Percentiles rank a stretch among this genome's conserved stretches.
Conservation (phyloP, 2,797 vertebrate species). For the Hozukius guyotensis region DNA sequence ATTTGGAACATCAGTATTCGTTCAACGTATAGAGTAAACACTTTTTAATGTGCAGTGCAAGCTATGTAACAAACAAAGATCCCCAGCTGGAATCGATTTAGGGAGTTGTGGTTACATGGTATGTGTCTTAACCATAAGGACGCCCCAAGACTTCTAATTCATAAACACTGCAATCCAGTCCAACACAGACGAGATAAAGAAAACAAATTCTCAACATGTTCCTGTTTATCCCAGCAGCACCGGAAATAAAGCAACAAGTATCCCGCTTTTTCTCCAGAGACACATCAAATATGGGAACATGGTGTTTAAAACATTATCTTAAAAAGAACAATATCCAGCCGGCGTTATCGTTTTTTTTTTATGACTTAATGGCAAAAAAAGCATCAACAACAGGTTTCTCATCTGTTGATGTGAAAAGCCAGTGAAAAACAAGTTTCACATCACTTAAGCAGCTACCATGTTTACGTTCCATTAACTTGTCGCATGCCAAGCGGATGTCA, state of each 20-base stretch:
- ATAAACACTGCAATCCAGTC: neutral
- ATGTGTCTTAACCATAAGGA: neutral
- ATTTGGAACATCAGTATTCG: neutral
- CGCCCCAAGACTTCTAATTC: neutral
- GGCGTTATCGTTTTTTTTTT: neutral
- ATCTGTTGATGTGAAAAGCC: slow-evolving; percentile 31
- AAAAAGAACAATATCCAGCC: slow-evolving; percentile 10
- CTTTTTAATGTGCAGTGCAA: too few species aligned
- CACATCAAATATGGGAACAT: neutral
- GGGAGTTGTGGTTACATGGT: neutral
- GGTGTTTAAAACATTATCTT: neutral
- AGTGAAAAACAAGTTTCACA: slow-evolving; percentile 37
- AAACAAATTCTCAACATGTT: neutral
- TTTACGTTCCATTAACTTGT: slow-evolving; percentile 68
- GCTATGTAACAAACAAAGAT: neutral
- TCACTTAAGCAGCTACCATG: slow-evolving; percentile 23
- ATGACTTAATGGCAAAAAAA: slow-evolving; percentile 11
- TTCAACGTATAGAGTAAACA: too few species aligned
- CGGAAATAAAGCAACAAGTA: neutral
- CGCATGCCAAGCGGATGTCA: slow-evolving; percentile 53
- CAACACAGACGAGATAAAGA: neutral
- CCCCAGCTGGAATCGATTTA: neutral
- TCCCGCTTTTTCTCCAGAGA: neutral
- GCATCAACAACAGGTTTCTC: slow-evolving; percentile 48
- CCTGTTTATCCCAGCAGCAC: neutral